Conservation (phyloP, 30 jellyfish, hydroid and myxozoan species). For the Hydractinia echinata region DNA sequence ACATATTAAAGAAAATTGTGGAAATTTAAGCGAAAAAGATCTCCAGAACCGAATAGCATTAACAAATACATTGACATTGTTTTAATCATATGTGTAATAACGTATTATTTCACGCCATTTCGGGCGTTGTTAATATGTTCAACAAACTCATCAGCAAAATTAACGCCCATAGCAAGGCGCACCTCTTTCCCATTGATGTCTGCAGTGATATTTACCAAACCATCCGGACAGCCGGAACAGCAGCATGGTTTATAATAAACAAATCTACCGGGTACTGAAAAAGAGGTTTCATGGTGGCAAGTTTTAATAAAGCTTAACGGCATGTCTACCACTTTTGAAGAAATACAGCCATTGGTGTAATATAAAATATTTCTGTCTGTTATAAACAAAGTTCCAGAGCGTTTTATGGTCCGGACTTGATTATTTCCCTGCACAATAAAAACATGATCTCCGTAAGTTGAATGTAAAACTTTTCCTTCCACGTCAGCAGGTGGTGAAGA, state of each 20-base stretch:
- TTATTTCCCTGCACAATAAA: not conserved
- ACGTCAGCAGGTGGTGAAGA: not conserved
- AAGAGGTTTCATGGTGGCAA: not conserved
- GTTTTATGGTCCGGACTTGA: not conserved
- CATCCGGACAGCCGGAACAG: not conserved
- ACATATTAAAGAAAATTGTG: too few relatives aligned
- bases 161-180: not conserved
- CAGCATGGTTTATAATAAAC: not conserved
- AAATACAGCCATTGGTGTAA: not conserved
- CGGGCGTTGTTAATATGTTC: not conserved
- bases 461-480: not conserved
- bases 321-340: not conserved
- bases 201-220: not conserved
- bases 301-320: not conserved
- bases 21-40: too few relatives aligned
- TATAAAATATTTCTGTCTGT: not conserved
- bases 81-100: too few relatives aligned
- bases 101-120: too few relatives aligned
- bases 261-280: not conserved
- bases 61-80: too few relatives aligned
- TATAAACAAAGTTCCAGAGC: slow-evolving; percentile 7
- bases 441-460: slow-evolving; percentile 2
- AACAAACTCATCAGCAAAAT: slow-evolving; percentile 3
- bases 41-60: too few relatives aligned
- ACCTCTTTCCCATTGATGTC: not conserved